Base-by-base conservation (phyloP, 1,140 invertebrate species). In the Drosophila subobscura region DNA sequence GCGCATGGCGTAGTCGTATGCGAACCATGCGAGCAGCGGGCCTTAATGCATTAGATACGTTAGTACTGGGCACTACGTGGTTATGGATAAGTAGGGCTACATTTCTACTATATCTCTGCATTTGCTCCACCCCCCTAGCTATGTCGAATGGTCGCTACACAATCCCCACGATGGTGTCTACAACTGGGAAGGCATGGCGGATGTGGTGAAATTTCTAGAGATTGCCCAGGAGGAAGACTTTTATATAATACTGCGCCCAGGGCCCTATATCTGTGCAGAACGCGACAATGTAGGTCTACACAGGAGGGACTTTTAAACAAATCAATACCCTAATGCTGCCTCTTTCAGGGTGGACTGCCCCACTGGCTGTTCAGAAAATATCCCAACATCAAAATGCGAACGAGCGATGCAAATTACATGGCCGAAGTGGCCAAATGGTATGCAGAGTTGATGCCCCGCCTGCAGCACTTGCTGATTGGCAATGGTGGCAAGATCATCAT, bases 191-290 rank as follows among this genome's bases (percentile, higher is more conserved):
- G 97, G 95, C 2, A 95, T 97, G 49, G 93, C 94, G 8, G 95
- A 99, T 92, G 72, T 99, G 12, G 91, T 92, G 42, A 92, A 94
- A 91, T 99, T 98, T 90, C 92, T 99, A 8, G 92, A 94, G 79
- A 93, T 95, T 5, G 97, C 97, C 0, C 93, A 97, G 77, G 94
- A 97, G 75, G 95, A 96, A 85, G 96, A 94, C 61, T 92, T 99
- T 27, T 92, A 95, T 8, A 97, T 98, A 2, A 94, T 99, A n/a
- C 91, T 99, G 0, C 93, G 98, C 70, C 95, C 97, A 2, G 98
- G 98, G 0, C 98, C 98, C 0, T 99, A 97, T 77, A 98, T 99
- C 67, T 98, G 97, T 92, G 97, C 96, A 23, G 95, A 96, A 92
- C 94, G 95, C 90, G 95, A 96, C 76, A 91, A 93, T 70, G 93